Percentiles rank a stretch among this genome's conserved stretches.
Evolutionary conservation across 2,888 invertebrate species (phyloP).

Genomic region (Brachypalpus laphriformis): DNA sequence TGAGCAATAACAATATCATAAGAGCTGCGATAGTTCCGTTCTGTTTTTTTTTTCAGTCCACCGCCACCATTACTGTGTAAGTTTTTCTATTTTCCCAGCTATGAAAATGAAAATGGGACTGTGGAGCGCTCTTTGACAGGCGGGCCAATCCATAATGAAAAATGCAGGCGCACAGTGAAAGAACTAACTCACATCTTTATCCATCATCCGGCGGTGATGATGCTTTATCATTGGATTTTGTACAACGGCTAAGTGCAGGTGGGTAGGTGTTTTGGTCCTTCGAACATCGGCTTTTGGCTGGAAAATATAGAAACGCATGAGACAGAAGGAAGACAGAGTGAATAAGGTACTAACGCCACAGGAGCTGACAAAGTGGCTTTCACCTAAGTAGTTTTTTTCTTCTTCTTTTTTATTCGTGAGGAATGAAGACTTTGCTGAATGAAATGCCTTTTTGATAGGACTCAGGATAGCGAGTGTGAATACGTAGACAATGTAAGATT

Average conservation of each 20-base stretch:
- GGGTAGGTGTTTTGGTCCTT: conserved; percentile 13
- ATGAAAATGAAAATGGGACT: conserved; percentile 64
- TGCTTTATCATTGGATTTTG: conserved; percentile 58
- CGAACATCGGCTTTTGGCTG: conserved; percentile 23
- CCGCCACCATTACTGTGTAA: conserved; percentile 20
- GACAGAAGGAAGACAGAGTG: conserved; percentile 1
- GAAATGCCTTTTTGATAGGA: conserved; percentile 41
- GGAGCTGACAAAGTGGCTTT: conserved; percentile 70
- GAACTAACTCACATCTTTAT: conserved; percentile 58
- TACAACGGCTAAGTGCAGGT: conserved; percentile 34
- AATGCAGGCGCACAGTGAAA: conserved; percentile 62
- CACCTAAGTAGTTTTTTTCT: conserved; percentile 48
- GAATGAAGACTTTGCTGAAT: conserved; percentile 36
- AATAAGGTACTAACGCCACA: conserved; percentile 40
- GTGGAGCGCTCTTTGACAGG: conserved; percentile 64
- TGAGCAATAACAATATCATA: conserved; percentile 64
- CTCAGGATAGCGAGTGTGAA: conserved; percentile 1
- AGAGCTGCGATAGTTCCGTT: conserved; percentile 61
- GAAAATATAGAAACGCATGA: background rate
- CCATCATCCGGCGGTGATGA: conserved; percentile 51
- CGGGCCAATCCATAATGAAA: conserved; percentile 71
- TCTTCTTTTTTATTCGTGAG: background rate
- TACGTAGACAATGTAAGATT: conserved; percentile 1
- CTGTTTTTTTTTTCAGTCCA: background rate
- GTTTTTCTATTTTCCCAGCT: conserved; percentile 36